Evolutionary conservation across 2,888 invertebrate species (phyloP), one percentile per base, ranked within the genome.

Genomic region (Lycia hirtaria): DNA sequence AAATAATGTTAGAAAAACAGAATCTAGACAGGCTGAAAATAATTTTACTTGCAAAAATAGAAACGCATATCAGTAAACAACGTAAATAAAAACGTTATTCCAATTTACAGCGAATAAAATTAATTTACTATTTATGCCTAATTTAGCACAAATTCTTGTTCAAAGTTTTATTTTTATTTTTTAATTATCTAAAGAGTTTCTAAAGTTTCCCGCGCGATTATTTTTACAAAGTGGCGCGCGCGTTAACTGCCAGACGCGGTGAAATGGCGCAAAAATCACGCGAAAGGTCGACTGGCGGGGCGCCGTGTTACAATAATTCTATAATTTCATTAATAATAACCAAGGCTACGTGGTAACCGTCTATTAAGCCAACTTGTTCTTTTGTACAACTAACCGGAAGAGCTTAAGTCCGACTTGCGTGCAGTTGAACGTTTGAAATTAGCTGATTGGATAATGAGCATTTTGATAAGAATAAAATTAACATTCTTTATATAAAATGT

Each of bases 251-350:
- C 79, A 81, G 81, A 80, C 80, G 62, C 73, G 62, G 80, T 77
- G 85, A 82, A 88, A 86, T 88, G 89, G 83, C 82, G 26, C 84
- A 85, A 65, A 79, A n/a, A 73, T 68, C 69, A 64, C 72, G 74
- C 67, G 78, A 77, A 80, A 76, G 80, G 80, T 84, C 82, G 82
- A 80, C 75, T 76, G 74, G 79, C 80, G 87, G 84, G 81, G 81
- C 67, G 64, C 32, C 53, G 54, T 52, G 58, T 60, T 64, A 64
- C 57, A 60, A 59, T 62, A 56, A 44, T 50, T 35, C 22, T 45
- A 60, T 62, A 60, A 60, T 56, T 64, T 56, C 33, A 60, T 63
- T 61, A 59, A 48, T 53, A 60, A 53, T 53, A 37, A 50, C 54
- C 50, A 66, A 70, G 62, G 64, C 53, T 50, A 52, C 4, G n/a